A percentile compares a stretch with the other conserved stretches of the same genome.
phyloP scores from a whole-genome alignment of 2,113 vertebrate species.

The Crotalus viridis region DNA sequence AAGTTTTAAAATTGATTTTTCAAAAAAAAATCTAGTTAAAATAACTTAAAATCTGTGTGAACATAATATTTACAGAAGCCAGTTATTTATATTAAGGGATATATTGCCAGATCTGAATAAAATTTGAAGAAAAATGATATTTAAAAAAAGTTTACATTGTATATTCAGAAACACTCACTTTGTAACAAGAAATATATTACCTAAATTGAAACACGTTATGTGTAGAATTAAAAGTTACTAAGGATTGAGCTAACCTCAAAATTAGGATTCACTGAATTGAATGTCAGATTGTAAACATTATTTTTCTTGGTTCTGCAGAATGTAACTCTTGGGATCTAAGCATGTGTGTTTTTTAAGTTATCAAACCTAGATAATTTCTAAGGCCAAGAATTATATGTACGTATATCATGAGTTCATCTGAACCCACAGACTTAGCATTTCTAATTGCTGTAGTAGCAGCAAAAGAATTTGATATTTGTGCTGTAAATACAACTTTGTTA shows the following conservation, averaged over 20 bases:
- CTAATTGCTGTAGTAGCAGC: background rate
- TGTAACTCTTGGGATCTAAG: background rate
- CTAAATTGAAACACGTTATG: background rate
- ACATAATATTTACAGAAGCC: constrained; percentile 1
- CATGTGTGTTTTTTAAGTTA: background rate
- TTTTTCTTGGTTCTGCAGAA: background rate
- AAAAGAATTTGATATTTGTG: background rate
- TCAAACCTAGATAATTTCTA: background rate
- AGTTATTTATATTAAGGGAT: background rate
- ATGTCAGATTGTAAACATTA: background rate
- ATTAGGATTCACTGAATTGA: background rate
- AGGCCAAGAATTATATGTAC: background rate
- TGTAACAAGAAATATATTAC: background rate
- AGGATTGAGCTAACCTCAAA: background rate
- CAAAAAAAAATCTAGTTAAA: background rate
- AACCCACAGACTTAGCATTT: background rate
- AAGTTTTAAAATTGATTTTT: background rate
- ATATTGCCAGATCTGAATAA: background rate
- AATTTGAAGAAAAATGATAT: background rate
- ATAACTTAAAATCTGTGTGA: constrained; percentile 4
- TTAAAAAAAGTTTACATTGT: background rate
- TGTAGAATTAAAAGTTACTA: background rate
- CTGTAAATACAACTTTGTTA: constrained; percentile 31
- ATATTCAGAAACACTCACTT: background rate
- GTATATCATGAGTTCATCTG: background rate